Evolutionary conservation across 2,797 vertebrate genomes (phyloP).

Genomic region (Loris lydekkerianus): DNA sequence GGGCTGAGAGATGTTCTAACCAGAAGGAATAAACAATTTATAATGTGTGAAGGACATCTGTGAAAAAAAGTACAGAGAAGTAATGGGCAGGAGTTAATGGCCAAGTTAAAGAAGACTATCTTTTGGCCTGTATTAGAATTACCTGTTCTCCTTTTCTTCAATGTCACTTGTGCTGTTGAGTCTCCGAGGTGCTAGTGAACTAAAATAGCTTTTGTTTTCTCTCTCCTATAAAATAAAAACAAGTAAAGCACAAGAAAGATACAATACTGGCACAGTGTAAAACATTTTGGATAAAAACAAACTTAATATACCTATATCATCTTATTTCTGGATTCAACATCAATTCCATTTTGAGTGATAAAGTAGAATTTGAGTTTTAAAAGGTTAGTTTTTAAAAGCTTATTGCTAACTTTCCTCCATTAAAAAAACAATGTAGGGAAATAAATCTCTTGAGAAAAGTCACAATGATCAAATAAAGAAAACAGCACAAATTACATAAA

Average conservation of each 20-base stretch:
- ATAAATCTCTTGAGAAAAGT: neutral
- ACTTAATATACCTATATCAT: neutral
- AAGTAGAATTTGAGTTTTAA: neutral
- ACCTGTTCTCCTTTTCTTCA: constrained; percentile 92
- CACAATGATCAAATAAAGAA: neutral
- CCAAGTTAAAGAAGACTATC: neutral
- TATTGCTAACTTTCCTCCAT: neutral
- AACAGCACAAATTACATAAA: neutral
- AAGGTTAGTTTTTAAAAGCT: constrained; percentile 13
- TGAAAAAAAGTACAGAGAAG: neutral
- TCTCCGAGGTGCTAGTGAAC: constrained; percentile 86
- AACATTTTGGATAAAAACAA: neutral
- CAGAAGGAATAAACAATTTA: neutral
- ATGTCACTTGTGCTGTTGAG: constrained; percentile 84
- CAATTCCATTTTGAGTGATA: neutral
- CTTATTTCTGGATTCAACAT: neutral
- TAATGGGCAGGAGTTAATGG: neutral
- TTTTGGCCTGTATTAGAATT: constrained; percentile 59
- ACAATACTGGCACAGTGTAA: neutral
- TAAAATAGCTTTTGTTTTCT: constrained; percentile 88
- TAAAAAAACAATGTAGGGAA: neutral
- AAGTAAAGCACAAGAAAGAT: neutral
- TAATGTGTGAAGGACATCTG: neutral
- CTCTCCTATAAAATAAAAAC: constrained; percentile 87
- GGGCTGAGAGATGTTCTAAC: neutral